These are phyloP conservation scores for Papilio machaon DNA, from an alignment of 1,140 invertebrate genomes.

Conservation along the genomic window DNA sequence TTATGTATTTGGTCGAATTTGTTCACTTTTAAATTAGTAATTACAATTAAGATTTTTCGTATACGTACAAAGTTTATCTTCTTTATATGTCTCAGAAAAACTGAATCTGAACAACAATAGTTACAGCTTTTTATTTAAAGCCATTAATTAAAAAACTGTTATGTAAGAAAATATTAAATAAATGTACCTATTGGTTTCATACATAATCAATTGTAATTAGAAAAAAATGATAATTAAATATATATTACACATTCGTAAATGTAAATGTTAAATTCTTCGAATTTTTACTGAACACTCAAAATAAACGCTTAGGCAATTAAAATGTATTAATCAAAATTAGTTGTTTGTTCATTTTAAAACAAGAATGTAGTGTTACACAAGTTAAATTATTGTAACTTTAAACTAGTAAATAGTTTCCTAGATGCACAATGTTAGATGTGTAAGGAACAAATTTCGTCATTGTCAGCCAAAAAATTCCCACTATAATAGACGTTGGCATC, in stretches of 20 bases:
- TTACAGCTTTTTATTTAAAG: too few relatives aligned
- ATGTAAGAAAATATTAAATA: background rate
- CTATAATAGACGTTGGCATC: too few relatives aligned
- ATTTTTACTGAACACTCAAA: too few relatives aligned
- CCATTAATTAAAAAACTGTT: too few relatives aligned
- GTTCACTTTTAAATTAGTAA: background rate
- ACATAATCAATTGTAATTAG: background rate
- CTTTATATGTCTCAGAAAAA: background rate
- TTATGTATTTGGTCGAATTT: conserved; percentile 48
- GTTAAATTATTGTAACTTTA: background rate
- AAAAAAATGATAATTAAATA: background rate
- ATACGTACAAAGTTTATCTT: conserved; percentile 9
- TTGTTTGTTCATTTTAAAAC: too few relatives aligned
- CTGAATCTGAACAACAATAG: background rate
- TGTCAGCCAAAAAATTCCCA: background rate
- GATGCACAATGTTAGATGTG: background rate
- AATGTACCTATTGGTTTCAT: background rate
- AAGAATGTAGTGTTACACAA: too few relatives aligned
- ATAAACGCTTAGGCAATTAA: too few relatives aligned
- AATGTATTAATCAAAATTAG: too few relatives aligned
- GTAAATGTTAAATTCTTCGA: too few relatives aligned
- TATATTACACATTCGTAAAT: background rate
- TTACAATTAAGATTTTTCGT: conserved; percentile 1
- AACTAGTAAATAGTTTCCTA: background rate
- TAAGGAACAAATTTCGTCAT: background rate